Conservation (phyloP, 2,797 vertebrate genomes). For the Amblyopsis hoosieri region DNA sequence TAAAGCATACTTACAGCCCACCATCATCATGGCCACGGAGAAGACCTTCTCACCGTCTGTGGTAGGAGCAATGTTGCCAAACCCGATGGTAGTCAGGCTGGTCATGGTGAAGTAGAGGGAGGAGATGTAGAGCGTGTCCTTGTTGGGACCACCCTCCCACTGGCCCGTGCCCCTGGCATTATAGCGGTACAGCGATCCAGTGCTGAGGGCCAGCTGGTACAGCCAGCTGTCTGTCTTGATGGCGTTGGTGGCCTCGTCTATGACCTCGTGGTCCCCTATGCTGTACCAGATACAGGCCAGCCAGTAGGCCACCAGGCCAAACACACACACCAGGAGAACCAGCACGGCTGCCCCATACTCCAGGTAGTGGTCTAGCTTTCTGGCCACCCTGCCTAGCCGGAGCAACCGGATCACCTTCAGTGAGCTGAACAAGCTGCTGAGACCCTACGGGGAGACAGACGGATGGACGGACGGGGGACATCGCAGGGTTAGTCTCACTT, state of each 20-base stretch:
- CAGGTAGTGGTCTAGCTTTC: conserved; percentile 96
- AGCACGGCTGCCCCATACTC: conserved; percentile 95
- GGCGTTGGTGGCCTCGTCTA: conserved; percentile 90
- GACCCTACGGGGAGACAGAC: conserved; percentile 77
- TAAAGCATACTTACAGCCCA: conserved; percentile 88
- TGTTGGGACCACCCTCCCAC: conserved; percentile 96
- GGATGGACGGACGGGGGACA: neutral
- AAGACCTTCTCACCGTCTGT: conserved; percentile 98
- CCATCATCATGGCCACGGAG: conserved; percentile 99
- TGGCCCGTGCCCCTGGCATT: conserved; percentile 89
- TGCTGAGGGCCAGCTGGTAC: conserved; percentile 91
- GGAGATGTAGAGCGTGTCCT: conserved; percentile 95
- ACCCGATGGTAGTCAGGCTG: conserved; percentile 97
- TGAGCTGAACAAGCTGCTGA: conserved; percentile 97
- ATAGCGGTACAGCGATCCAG: conserved; percentile 91
- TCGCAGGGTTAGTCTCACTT: neutral
- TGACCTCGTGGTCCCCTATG: conserved; percentile 96
- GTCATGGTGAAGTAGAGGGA: conserved; percentile 99
- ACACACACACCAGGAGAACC: conserved; percentile 93
- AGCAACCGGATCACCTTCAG: conserved; percentile 94
- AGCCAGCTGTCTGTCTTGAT: conserved; percentile 97
- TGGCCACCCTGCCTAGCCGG: conserved; percentile 90
- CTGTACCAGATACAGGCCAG: conserved; percentile 98
- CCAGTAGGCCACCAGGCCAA: conserved; percentile 96
- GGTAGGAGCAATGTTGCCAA: conserved; percentile 96